Evolutionary conservation across 2,797 vertebrate genomes (phyloP).

Genomic region (Fringilla coelebs): DNA sequence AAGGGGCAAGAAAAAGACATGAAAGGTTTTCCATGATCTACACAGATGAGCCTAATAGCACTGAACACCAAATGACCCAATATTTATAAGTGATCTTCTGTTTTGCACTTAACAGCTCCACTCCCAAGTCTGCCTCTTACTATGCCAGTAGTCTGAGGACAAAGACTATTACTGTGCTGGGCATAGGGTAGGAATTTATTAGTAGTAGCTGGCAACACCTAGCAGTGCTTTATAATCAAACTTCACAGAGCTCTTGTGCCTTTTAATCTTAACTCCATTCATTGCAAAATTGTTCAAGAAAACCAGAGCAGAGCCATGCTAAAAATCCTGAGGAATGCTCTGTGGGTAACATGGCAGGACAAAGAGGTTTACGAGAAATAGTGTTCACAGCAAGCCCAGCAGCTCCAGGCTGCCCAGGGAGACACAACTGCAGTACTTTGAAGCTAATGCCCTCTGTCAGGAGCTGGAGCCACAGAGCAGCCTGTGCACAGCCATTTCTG

Average conservation of each 20-base stretch:
- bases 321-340: not conserved
- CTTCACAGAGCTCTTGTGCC: not conserved
- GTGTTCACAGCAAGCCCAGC: not conserved
- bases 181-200: not conserved
- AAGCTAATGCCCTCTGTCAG: constrained; percentile 13
- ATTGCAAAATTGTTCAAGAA: not conserved
- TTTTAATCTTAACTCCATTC: not conserved
- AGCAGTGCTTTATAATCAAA: not conserved
- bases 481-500: not conserved
- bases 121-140: not conserved
- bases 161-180: not conserved
- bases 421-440: not conserved
- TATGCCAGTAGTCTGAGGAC: not conserved
- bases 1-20: not conserved
- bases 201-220: not conserved
- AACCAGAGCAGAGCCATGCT: not conserved
- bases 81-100: not conserved
- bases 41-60: not conserved
- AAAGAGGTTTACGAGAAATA: not conserved
- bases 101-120: not conserved
- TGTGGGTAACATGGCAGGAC: not conserved
- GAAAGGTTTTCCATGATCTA: not conserved
- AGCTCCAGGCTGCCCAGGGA: not conserved
- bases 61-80: not conserved
- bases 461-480: not conserved